Percentiles rank a stretch among this genome's conserved stretches.
These are phyloP conservation scores for Callithrix jacchus DNA, from an alignment of 2,113 vertebrate genomes.

Conservation along the genomic window DNA sequence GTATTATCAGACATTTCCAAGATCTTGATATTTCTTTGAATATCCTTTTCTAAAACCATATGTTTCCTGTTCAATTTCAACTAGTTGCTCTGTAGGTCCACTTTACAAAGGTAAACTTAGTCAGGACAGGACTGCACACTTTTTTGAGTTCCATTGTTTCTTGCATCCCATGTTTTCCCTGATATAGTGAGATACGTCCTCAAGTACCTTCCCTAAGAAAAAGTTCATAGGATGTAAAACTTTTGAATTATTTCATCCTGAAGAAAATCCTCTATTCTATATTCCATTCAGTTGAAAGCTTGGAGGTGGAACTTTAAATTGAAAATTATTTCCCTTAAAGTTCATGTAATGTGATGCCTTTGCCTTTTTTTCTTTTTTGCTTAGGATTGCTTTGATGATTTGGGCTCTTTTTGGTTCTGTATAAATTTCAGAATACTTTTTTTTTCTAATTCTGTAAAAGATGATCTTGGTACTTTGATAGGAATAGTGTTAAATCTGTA, in stretches of 20 bases:
- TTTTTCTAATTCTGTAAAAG: too few species aligned
- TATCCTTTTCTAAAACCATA: not conserved
- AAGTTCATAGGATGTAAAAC: not conserved
- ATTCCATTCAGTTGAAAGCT: not conserved
- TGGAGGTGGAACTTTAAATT: not conserved
- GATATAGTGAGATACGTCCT: not conserved
- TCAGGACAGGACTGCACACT: not conserved
- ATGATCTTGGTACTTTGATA: too few species aligned
- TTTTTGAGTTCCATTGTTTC: not conserved
- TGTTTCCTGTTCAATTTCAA: not conserved
- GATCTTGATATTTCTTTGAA: not conserved
- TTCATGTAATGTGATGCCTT: too few species aligned
- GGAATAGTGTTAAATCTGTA: too few species aligned
- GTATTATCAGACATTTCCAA: not conserved
- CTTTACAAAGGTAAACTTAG: not conserved
- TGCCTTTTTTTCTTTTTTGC: too few species aligned
- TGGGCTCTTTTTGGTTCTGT: too few species aligned
- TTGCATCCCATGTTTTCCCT: not conserved
- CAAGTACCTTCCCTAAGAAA: not conserved
- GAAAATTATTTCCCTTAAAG: not conserved
- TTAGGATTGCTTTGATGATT: too few species aligned
- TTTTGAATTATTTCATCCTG: not conserved
- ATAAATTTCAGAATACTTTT: too few species aligned
- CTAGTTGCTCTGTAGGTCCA: not conserved
- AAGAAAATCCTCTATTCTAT: not conserved